Conservation (phyloP, 1,140 invertebrate genomes). For the Orchesella cincta region DNA sequence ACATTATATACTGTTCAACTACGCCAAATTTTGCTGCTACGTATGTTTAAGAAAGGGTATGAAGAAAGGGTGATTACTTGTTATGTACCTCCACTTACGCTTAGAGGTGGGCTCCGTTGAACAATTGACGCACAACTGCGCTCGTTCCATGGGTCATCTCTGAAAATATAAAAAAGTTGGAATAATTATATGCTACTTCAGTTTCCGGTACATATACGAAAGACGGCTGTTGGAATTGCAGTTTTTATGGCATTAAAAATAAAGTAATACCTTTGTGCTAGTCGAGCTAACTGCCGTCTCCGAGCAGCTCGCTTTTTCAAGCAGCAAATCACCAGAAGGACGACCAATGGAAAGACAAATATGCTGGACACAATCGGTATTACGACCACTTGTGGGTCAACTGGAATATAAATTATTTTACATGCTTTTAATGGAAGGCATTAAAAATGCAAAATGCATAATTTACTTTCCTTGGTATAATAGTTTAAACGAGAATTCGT, state of each 20-base stretch:
- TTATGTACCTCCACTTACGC: constrained; percentile 28
- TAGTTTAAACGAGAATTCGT: too few species aligned
- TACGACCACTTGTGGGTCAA: constrained; percentile 82
- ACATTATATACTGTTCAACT: too few species aligned
- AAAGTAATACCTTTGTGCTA: constrained; percentile 43
- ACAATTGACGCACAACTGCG: constrained; percentile 28
- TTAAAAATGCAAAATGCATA: too few species aligned
- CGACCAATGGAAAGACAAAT: constrained; percentile 80
- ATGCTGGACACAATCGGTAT: constrained; percentile 86
- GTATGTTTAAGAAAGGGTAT: constrained; percentile 1
- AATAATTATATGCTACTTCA: not conserved
- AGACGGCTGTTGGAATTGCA: too few species aligned
- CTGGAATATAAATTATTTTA: constrained; percentile 66
- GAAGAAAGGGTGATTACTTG: constrained; percentile 6
- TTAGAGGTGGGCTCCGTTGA: constrained; percentile 23
- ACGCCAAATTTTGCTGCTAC: too few species aligned
- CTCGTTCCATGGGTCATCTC: constrained; percentile 26
- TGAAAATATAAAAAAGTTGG: not conserved
- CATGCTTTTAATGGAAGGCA: too few species aligned
- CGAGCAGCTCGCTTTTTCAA: constrained; percentile 77
- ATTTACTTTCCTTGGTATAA: too few species aligned
- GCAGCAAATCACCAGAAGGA: constrained; percentile 82
- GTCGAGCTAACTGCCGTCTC: constrained; percentile 72
- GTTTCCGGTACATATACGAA: too few species aligned
- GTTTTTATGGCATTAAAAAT: not conserved